Evolutionary conservation across 2,888 invertebrate species (phyloP), one percentile per base, ranked within the genome.

Genomic region (Bugulina stolonifera): DNA sequence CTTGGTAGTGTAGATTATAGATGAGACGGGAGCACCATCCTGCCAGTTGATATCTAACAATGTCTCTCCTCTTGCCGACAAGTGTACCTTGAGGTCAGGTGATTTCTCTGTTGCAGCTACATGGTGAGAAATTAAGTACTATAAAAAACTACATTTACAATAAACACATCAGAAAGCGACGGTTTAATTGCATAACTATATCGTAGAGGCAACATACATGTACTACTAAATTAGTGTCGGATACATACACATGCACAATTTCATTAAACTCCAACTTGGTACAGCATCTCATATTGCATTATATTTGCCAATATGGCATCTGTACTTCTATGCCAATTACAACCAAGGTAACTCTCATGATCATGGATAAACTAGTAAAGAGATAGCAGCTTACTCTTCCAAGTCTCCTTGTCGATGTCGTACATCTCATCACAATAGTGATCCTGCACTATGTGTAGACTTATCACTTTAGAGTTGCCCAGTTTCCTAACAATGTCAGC

Each of bases 381-480:
- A n/a, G n/a, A n/a, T n/a, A n/a, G n/a, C n/a, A n/a, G n/a, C n/a
- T n/a, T 32, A 64, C 64, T 32, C 32, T 64, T 64, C 64, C 64
- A 64, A 25, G 32, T 27, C 2, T 64, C 64, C 10, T 18, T 34
- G n/a, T 64, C 64, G 10, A 64, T 64, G 32, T 29, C 25, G 32
- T 64, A 64, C 2, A 27, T 14, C n/a, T 64, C 64, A 27, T 64
- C 27, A 83, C 70, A 85, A 76, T 85, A 84, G 52, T 81, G 80
- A 81, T 91, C 92, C 83, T 93, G 92, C 23, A 91, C 82, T 71
- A 93, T 88, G 80, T 91, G 89, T 75, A 93, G 84, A 78, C 91
- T 89, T 73, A 86, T 84, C 72, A 92, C 80, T 22, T 73, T 72
- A 0, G 88, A 89, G 74, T 89, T 87, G n/a, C 89, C 89, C 57